Evolutionary conservation across 2,797 vertebrate species (phyloP).

Genomic region (Microctenopoma lineatum): DNA sequence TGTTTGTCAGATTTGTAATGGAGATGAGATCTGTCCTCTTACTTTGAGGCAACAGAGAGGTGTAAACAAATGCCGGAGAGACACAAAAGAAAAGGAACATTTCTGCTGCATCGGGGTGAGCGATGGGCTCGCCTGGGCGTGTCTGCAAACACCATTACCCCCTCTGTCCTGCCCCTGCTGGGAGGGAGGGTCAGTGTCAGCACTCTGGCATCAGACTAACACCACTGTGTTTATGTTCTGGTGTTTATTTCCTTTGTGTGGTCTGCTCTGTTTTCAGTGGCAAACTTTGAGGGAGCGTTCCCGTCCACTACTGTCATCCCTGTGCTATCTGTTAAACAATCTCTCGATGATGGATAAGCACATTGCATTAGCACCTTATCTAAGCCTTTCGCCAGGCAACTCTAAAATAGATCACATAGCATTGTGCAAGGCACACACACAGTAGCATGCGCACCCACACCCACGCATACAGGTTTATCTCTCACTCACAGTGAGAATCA

Average conservation of each 20-base stretch:
- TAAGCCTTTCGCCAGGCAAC: conserved; percentile 28
- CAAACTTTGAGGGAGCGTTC: conserved; percentile 50
- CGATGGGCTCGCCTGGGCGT: conserved; percentile 57
- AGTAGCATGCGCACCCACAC: neutral
- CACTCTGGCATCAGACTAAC: conserved; percentile 43
- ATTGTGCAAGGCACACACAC: neutral
- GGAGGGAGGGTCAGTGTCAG: conserved; percentile 30
- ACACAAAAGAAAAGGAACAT: conserved; percentile 66
- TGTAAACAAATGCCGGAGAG: conserved; percentile 72
- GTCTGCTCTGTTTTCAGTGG: conserved; percentile 58
- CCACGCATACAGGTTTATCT: neutral
- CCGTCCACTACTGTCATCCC: conserved; percentile 23
- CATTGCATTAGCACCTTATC: conserved; percentile 65
- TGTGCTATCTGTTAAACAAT: conserved; percentile 67
- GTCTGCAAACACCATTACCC: conserved; percentile 43
- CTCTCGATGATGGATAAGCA: conserved; percentile 54
- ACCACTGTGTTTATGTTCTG: conserved; percentile 57
- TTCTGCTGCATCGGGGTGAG: conserved; percentile 71
- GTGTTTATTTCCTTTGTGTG: conserved; percentile 74
- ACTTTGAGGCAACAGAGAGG: conserved; percentile 52
- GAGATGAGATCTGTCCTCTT: conserved; percentile 57
- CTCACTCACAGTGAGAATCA: conserved; percentile 12
- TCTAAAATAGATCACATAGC: conserved; percentile 41
- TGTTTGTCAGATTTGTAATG: conserved; percentile 68
- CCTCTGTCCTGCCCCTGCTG: conserved; percentile 1